These are phyloP conservation scores for Cephus nigrinus DNA, from an alignment of 2,888 invertebrate genomes.

Conservation along the genomic window DNA sequence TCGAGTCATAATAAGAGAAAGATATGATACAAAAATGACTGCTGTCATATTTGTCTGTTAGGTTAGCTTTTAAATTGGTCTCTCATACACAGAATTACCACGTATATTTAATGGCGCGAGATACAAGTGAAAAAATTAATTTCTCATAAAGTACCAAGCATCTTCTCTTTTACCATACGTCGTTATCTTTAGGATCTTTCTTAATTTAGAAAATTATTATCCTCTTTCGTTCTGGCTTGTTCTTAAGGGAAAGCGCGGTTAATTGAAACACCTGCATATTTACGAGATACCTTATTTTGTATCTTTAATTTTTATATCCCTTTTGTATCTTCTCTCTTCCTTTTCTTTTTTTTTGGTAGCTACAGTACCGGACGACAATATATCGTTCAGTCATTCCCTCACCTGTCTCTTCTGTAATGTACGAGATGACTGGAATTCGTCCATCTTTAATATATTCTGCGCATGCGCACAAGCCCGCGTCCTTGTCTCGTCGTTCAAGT, in stretches of 20 bases:
- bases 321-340: not conserved
- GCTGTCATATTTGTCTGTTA: not conserved
- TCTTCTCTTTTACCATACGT: not conserved
- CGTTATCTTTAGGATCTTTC: not conserved
- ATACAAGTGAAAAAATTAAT: not conserved
- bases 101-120: not conserved
- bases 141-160: not conserved
- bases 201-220: not conserved
- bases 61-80: not conserved
- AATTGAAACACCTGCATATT: slow-evolving; percentile 2
- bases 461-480: slow-evolving; percentile 3
- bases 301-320: not conserved
- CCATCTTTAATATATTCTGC: slow-evolving; percentile 1
- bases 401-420: not conserved
- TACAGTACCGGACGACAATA: not conserved
- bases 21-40: not conserved
- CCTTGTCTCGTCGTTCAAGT: not conserved
- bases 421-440: not conserved
- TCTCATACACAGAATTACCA: not conserved
- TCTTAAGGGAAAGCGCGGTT: not conserved
- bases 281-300: not conserved
- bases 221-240: not conserved
- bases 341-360: not conserved
- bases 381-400: not conserved
- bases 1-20: not conserved